These are phyloP conservation scores for Alviniconcha strummeri DNA, from an alignment of 2,888 invertebrate genomes.

Conservation along the genomic window DNA sequence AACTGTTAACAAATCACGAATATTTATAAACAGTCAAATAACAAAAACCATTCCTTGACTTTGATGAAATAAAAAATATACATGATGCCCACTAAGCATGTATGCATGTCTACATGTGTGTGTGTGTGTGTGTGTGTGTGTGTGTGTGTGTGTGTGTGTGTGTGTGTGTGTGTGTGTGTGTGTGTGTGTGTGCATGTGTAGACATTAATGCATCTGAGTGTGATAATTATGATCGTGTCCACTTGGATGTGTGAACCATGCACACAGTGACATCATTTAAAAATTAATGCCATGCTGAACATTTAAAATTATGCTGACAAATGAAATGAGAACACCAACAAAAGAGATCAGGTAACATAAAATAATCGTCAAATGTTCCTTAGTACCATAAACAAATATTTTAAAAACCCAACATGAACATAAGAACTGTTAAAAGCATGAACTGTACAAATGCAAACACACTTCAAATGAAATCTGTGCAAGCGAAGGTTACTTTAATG, in stretches of 20 bases:
- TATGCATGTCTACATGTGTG: background rate
- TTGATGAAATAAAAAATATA: too few species aligned
- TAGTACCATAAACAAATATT: too few species aligned
- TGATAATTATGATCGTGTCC: background rate
- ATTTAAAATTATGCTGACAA: too few species aligned
- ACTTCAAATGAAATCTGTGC: too few species aligned
- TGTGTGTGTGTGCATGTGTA: background rate
- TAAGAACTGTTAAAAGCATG: too few species aligned
- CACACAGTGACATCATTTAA: background rate
- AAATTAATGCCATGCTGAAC: too few species aligned
- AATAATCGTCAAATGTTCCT: too few species aligned
- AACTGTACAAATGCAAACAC: too few species aligned
- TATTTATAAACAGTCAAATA: background rate
- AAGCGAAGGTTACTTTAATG: conserved; percentile 21
- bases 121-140: background rate
- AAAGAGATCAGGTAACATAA: too few species aligned
- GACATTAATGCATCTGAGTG: background rate
- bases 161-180: conserved; percentile 7
- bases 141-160: background rate
- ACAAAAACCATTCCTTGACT: background rate
- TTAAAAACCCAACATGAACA: too few species aligned
- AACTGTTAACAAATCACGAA: background rate
- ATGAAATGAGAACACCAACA: too few species aligned
- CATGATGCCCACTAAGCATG: background rate
- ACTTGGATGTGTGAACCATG: background rate